Conservation (phyloP, 2,888 invertebrate species). For the Apotomis betuletana region DNA sequence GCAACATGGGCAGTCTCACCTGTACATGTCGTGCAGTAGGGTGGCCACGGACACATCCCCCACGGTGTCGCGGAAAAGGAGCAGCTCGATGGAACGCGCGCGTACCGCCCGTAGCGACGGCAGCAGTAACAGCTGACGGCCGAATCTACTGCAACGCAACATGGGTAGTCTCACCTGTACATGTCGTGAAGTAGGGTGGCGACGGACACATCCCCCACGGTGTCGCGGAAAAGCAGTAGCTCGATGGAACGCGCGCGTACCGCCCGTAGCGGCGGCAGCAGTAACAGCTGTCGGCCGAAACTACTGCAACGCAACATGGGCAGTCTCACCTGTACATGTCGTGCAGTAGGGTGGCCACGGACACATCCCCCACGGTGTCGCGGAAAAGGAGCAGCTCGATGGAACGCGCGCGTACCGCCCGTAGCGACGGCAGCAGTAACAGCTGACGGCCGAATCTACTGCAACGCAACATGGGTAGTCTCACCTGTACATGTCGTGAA, state of each 20-base stretch:
- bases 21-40: constrained; percentile 94
- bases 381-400: constrained; percentile 94
- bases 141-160: constrained; percentile 85
- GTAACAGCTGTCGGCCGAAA: constrained; percentile 93
- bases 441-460: constrained; percentile 92
- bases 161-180: constrained; percentile 79
- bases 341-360: constrained; percentile 92
- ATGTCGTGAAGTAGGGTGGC: constrained; percentile 94
- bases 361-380: constrained; percentile 96
- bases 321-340: constrained; percentile 88
- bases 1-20: neutral
- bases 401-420: constrained; percentile 91
- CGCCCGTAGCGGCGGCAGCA: constrained; percentile 92
- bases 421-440: constrained; percentile 91
- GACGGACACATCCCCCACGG: constrained; percentile 96
- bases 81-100: constrained; percentile 91
- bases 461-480: constrained; percentile 21
- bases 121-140: constrained; percentile 91
- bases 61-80: constrained; percentile 95
- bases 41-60: constrained; percentile 96
- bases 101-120: constrained; percentile 93
- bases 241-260: constrained; percentile 93
- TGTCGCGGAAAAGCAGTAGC: constrained; percentile 94
- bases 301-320: constrained; percentile 61
- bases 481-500: constrained; percentile 92